These are phyloP conservation scores for Pristionchus pacificus DNA, from an alignment of 1,140 invertebrate species.

Conservation along the genomic window DNA sequence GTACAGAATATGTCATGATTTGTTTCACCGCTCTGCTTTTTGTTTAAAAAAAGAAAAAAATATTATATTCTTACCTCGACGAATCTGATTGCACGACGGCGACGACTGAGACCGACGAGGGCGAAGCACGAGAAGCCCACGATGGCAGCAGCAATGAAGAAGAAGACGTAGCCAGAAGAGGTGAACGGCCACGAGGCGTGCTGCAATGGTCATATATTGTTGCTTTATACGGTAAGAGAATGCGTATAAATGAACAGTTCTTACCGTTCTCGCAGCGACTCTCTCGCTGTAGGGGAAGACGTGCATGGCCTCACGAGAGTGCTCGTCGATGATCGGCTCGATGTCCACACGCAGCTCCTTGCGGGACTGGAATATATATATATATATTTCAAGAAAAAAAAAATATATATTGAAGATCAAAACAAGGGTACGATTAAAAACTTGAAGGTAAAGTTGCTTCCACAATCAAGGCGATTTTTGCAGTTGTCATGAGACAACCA, in stretches of 20 bases:
- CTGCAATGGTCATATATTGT: background rate
- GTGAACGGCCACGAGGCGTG: background rate
- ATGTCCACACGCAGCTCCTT: constrained; percentile 44
- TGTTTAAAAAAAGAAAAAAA: too few relatives aligned
- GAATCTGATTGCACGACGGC: constrained; percentile 44
- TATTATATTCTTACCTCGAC: constrained; percentile 45
- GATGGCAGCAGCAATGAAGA: constrained; percentile 66
- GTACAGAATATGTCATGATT: background rate
- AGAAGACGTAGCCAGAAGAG: constrained; percentile 15
- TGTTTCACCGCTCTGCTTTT: too few relatives aligned
- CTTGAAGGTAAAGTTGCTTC: too few relatives aligned
- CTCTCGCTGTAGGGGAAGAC: constrained; percentile 36
- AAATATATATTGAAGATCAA: background rate
- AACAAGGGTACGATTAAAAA: too few relatives aligned
- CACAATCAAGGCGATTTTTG: too few relatives aligned
- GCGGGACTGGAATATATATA: constrained; percentile 19
- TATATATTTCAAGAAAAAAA: too few relatives aligned
- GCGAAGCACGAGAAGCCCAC: constrained; percentile 61
- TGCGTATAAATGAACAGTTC: background rate
- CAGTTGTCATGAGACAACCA: too few relatives aligned
- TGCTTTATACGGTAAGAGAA: background rate
- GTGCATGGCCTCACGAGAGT: constrained; percentile 34
- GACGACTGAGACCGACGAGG: constrained; percentile 63
- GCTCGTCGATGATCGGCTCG: constrained; percentile 51
- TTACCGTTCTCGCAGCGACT: constrained; percentile 32